Percentiles rank a stretch among this genome's conserved stretches.
These are phyloP conservation scores for Enteromius thamalakanensis DNA, from an alignment of 2,797 vertebrate species.

Conservation along the genomic window DNA sequence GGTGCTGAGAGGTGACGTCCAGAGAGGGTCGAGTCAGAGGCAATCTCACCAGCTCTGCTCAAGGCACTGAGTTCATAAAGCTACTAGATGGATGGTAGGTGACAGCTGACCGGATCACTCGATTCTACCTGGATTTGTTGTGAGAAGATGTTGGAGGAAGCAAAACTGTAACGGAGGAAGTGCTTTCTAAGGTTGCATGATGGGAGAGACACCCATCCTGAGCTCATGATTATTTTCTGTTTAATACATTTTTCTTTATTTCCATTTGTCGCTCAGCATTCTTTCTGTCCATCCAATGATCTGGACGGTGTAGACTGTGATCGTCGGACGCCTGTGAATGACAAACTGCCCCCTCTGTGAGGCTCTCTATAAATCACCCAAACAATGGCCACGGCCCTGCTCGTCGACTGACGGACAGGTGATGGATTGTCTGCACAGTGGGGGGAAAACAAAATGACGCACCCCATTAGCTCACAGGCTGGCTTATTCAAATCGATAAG, in stretches of 20 bases:
- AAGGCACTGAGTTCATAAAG: slow-evolving; percentile 31
- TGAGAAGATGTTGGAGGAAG: slow-evolving; percentile 13
- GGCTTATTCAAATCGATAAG: slow-evolving; percentile 78
- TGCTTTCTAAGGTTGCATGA: slow-evolving; percentile 15
- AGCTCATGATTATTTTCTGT: slow-evolving; percentile 13
- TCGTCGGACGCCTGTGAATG: slow-evolving; percentile 70
- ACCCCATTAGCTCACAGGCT: slow-evolving; percentile 71
- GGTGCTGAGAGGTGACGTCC: slow-evolving; percentile 23
- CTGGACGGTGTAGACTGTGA: slow-evolving; percentile 50
- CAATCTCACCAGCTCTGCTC: slow-evolving; percentile 37
- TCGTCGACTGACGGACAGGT: slow-evolving; percentile 78
- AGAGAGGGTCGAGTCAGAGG: slow-evolving; percentile 39
- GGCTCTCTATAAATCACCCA: slow-evolving; percentile 84
- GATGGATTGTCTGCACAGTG: slow-evolving; percentile 78
- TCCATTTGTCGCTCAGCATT: slow-evolving; percentile 30
- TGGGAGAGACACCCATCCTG: not conserved
- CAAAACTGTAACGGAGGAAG: not conserved
- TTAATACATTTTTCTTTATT: slow-evolving; percentile 47
- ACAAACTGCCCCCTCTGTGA: slow-evolving; percentile 77
- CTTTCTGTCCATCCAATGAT: not conserved
- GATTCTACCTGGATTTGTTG: slow-evolving; percentile 12
- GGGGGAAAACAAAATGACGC: slow-evolving; percentile 72
- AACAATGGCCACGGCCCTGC: slow-evolving; percentile 67
- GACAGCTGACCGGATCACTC: slow-evolving; percentile 36
- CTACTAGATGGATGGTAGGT: slow-evolving; percentile 29